Evolutionary conservation across 1,140 invertebrate species (phyloP).

Genomic region (Aricia agestis): DNA sequence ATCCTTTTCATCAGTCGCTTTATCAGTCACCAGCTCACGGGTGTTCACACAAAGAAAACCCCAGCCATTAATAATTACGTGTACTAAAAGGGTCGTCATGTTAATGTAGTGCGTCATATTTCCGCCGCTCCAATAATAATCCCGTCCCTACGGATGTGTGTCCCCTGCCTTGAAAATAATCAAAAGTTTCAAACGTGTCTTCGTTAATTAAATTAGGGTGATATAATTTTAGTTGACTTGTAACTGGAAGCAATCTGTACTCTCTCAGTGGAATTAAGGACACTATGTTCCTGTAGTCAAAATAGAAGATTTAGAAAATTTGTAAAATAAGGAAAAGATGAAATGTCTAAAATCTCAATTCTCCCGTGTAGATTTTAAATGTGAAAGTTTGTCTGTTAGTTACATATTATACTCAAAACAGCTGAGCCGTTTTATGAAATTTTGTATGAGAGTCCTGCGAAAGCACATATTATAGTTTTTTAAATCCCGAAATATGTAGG

Average conservation of each 20-base stretch:
- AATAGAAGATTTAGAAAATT: too few species aligned
- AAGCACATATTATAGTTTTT: too few species aligned
- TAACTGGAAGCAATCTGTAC: not conserved
- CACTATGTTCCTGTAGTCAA: too few species aligned
- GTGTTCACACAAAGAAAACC: conserved; percentile 2
- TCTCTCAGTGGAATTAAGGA: not conserved
- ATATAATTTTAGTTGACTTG: conserved; percentile 18
- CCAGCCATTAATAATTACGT: conserved; percentile 7
- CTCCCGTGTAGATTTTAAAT: too few species aligned
- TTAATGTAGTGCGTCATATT: conserved; percentile 39
- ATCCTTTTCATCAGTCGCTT: not conserved
- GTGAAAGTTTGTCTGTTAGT: too few species aligned
- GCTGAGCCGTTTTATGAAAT: too few species aligned
- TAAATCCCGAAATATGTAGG: too few species aligned
- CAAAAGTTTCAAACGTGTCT: conserved; percentile 48
- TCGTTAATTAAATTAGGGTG: conserved; percentile 40
- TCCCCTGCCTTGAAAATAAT: conserved; percentile 58
- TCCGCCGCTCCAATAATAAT: conserved; percentile 51
- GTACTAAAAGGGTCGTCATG: conserved; percentile 28
- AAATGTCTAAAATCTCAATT: too few species aligned
- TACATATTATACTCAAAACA: too few species aligned
- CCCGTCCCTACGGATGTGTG: conserved; percentile 43
- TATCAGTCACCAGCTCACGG: not conserved
- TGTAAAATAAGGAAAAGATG: too few species aligned
- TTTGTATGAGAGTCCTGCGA: too few species aligned